Evolutionary conservation across 2,797 vertebrate species (phyloP).

Genomic region (Phrynocephalus forsythii): DNA sequence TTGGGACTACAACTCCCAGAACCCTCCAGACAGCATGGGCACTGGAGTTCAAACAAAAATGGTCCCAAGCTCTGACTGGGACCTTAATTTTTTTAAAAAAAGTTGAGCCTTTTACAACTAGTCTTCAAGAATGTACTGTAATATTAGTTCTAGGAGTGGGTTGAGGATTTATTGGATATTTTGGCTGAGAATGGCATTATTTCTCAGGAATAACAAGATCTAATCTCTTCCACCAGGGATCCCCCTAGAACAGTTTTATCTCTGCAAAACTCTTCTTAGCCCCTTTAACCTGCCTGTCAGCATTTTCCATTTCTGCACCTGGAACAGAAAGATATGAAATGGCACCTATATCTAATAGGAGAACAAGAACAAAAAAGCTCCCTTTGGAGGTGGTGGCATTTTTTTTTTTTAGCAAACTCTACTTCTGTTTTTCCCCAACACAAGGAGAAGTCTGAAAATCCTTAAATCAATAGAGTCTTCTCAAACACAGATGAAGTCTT

Average conservation of each 20-base stretch:
- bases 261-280: not conserved
- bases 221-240: not conserved
- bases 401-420: not conserved
- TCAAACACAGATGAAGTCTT: slow-evolving; percentile 32
- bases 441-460: slow-evolving; percentile 30
- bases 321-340: slow-evolving; percentile 44
- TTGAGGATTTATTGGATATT: not conserved
- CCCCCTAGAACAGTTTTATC: slow-evolving; percentile 17
- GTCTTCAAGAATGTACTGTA: not conserved
- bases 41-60: no score
- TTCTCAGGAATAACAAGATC: not conserved
- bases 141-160: not conserved
- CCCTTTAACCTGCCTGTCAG: not conserved
- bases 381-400: not conserved
- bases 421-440: not conserved
- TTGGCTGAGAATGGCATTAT: not conserved
- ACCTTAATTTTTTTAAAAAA: not conserved
- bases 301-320: slow-evolving; percentile 19
- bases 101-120: not conserved
- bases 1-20: no score
- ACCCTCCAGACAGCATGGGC: no score
- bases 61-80: no score
- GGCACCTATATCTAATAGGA: slow-evolving; percentile 35
- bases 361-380: not conserved
- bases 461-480: not conserved